These are phyloP conservation scores for Syngnathus typhle DNA, from an alignment of 2,113 vertebrate genomes.

Conservation along the genomic window DNA sequence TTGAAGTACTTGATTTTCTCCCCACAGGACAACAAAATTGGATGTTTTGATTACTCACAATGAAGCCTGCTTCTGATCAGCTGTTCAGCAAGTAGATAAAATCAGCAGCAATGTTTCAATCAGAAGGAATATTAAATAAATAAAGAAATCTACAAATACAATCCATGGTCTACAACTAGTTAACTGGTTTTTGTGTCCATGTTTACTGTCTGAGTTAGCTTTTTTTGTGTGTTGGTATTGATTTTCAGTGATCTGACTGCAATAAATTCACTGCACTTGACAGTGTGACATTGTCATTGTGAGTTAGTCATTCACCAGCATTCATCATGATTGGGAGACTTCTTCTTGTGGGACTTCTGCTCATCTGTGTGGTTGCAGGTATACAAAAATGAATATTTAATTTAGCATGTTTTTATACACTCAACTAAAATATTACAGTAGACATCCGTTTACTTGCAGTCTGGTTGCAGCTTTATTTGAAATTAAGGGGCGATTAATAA, in stretches of 20 bases:
- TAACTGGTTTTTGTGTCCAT: background rate
- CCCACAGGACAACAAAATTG: slow-evolving; percentile 50
- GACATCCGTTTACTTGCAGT: too few relatives aligned
- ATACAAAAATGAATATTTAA: background rate
- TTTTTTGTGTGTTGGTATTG: slow-evolving; percentile 2
- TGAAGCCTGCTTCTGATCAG: slow-evolving; percentile 39
- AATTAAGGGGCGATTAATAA: too few relatives aligned
- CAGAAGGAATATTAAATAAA: background rate
- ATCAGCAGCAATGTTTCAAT: background rate
- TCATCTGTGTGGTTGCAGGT: slow-evolving; percentile 52
- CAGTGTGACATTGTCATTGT: slow-evolving; percentile 5
- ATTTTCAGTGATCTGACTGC: slow-evolving; percentile 40
- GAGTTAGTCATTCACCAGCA: slow-evolving; percentile 40
- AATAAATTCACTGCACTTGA: background rate
- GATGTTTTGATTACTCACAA: slow-evolving; percentile 63
- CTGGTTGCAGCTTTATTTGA: too few relatives aligned
- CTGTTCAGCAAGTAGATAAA: background rate
- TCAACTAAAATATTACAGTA: too few relatives aligned
- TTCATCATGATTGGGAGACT: slow-evolving; percentile 44
- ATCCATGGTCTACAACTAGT: background rate
- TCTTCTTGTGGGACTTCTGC: slow-evolving; percentile 55
- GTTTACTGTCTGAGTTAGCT: slow-evolving; percentile 9
- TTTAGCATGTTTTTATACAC: too few relatives aligned
- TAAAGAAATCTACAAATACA: background rate
- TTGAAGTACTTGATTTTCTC: background rate